Base-by-base conservation (phyloP, 2,113 vertebrate species). In the Xenopus tropicalis region DNA sequence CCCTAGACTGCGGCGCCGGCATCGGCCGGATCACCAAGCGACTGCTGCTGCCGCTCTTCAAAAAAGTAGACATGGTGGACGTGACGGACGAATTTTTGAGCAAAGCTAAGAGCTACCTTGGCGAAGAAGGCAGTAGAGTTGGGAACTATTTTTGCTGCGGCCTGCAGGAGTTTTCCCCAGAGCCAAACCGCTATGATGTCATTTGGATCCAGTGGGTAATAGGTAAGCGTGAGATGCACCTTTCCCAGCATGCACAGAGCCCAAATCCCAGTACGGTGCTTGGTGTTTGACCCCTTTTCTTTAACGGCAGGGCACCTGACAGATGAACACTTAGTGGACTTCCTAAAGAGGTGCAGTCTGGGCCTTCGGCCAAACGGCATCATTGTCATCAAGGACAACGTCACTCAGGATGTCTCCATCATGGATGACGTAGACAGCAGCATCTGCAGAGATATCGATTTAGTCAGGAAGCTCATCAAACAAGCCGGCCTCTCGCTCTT, bases 161-260 rank as follows among this genome's bases (percentile, higher is more conserved):
- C 57, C 89, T 99, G 22, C 97, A 99, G 86, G 96, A 98, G 80
- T 98, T 98, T 72, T 84, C 89, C 59, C 96, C 96, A 0, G 92
- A 95, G 87, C 85, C 83, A 0, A 85, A 79, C 44, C 89, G 90
- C 17, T 99, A 99, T 0, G 96, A 98, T 1, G 91, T 99, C 74
- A 98, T 99, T 86, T 99, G 97, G 97, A 96, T 94, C 68, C 97
- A 98, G 89, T 99, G 97, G 97, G 97, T 99, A 66, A 98, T 98
- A 0, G 97, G 97, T 98, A 84, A 91, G 95, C 75, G 1, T 14
- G 43, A n/a, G 0, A 17, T 54, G 17, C n/a, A 9, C 19, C 52
- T n/a, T 17, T 37, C 29, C 29, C 29, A 37, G 29, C 29, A 37
- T 37, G 29, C 29, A 37, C 29, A 37, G 29, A 1, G 29, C 29